These are phyloP conservation scores for Sinodicranocentrus sp. DNA, from an alignment of 2,888 invertebrate genomes.

Conservation along the genomic window DNA sequence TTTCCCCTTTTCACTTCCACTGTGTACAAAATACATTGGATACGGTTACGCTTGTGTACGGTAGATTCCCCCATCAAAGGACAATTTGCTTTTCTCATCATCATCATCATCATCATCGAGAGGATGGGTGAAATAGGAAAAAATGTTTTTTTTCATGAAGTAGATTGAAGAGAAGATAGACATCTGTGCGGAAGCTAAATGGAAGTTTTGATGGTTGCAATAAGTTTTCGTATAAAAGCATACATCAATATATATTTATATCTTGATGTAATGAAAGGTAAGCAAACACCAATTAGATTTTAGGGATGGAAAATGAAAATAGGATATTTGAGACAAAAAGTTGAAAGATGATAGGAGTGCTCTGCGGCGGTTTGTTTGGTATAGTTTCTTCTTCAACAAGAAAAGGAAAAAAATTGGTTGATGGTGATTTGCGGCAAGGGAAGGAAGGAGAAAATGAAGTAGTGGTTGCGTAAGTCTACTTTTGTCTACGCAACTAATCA, in stretches of 20 bases:
- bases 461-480: too few species aligned
- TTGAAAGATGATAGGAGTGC: conserved; percentile 26
- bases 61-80: conserved; percentile 48
- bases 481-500: too few species aligned
- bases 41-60: conserved; percentile 35
- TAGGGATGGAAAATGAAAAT: conserved; percentile 21
- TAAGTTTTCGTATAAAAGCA: too few species aligned
- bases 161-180: neutral
- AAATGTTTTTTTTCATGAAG: neutral
- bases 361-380: too few species aligned
- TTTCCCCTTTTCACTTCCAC: conserved; percentile 24
- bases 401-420: too few species aligned
- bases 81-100: conserved; percentile 44
- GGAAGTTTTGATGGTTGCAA: too few species aligned
- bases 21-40: conserved; percentile 20
- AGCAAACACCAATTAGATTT: conserved; percentile 56
- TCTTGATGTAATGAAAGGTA: conserved; percentile 51
- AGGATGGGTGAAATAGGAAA: neutral
- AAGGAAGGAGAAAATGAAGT: too few species aligned
- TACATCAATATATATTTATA: too few species aligned
- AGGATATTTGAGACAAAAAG: conserved; percentile 39
- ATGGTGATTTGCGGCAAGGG: too few species aligned
- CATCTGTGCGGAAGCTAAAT: too few species aligned
- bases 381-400: neutral
- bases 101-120: conserved; percentile 10